These are phyloP conservation scores for Chaunax sp. DNA, from an alignment of 2,797 vertebrate species.

Conservation along the genomic window DNA sequence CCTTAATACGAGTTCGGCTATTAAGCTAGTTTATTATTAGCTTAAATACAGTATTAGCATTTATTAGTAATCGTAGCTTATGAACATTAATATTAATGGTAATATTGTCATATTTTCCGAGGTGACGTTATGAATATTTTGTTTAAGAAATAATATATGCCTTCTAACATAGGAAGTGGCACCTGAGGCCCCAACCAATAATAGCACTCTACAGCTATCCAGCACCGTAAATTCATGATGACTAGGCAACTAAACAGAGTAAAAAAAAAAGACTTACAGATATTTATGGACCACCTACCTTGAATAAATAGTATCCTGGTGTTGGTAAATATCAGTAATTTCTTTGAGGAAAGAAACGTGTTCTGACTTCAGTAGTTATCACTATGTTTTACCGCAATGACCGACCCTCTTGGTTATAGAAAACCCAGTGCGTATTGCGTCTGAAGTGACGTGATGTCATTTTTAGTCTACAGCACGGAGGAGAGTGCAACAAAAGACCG, in stretches of 20 bases:
- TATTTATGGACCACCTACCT: slow-evolving; percentile 54
- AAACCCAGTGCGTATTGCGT: slow-evolving; percentile 34
- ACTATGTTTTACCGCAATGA: slow-evolving; percentile 51
- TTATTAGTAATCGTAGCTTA: not conserved
- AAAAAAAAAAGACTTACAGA: not conserved
- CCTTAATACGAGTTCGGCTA: not conserved
- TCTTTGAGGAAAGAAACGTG: not conserved
- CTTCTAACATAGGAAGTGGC: not conserved
- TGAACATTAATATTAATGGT: not conserved
- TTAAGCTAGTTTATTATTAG: not conserved
- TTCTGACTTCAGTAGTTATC: not conserved
- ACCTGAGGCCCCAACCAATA: slow-evolving; percentile 66
- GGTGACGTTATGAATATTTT: not conserved
- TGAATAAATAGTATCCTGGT: not conserved
- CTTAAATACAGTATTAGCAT: not conserved
- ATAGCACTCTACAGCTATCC: not conserved
- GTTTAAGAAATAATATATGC: not conserved
- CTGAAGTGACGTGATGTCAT: slow-evolving; percentile 65
- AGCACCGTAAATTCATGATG: slow-evolving; percentile 32
- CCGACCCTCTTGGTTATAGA: slow-evolving; percentile 8
- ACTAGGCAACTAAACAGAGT: slow-evolving; percentile 19
- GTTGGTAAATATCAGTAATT: not conserved
- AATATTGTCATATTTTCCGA: no score
- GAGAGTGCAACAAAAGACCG: accelerated
- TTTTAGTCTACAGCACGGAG: not conserved